A percentile compares a stretch with the other conserved stretches of the same genome.
Conservation (phyloP, 1,140 invertebrate species). For the Drosophila orosa region DNA sequence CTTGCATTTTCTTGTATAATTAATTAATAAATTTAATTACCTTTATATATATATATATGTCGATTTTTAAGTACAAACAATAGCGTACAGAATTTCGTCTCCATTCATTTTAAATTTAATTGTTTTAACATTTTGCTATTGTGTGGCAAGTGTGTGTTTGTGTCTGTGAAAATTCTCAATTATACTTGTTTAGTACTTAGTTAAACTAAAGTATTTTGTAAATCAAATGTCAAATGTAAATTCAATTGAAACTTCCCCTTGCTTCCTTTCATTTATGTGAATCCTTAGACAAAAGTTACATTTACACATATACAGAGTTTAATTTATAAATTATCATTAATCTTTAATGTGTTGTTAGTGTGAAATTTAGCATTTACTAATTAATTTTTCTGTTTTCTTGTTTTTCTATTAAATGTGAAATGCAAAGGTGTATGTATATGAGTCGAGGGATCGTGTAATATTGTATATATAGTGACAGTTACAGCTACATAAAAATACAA, state of each 20-base stretch:
- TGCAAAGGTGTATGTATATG: constrained; percentile 25
- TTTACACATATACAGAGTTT: constrained; percentile 69
- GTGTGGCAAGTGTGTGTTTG: constrained; percentile 43
- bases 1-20: constrained; percentile 72
- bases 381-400: constrained; percentile 1
- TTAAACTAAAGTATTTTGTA: constrained; percentile 51
- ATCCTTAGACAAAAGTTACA: constrained; percentile 56
- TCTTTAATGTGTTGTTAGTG: constrained; percentile 37
- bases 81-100: constrained; percentile 63
- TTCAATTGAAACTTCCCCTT: constrained; percentile 58
- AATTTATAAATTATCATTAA: constrained; percentile 53
- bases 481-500: constrained; percentile 62
- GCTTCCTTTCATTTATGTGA: constrained; percentile 35
- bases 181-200: constrained; percentile 25
- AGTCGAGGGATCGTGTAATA: constrained; percentile 17
- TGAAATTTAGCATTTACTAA: constrained; percentile 33
- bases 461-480: constrained; percentile 46
- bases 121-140: constrained; percentile 63
- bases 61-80: constrained; percentile 72
- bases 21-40: constrained; percentile 82
- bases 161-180: constrained; percentile 21
- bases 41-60: constrained; percentile 42
- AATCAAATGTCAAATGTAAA: constrained; percentile 55
- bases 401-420: constrained; percentile 34
- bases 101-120: constrained; percentile 46